Base-by-base conservation (phyloP, 2,888 invertebrate genomes). In the Cataglyphis livida region DNA sequence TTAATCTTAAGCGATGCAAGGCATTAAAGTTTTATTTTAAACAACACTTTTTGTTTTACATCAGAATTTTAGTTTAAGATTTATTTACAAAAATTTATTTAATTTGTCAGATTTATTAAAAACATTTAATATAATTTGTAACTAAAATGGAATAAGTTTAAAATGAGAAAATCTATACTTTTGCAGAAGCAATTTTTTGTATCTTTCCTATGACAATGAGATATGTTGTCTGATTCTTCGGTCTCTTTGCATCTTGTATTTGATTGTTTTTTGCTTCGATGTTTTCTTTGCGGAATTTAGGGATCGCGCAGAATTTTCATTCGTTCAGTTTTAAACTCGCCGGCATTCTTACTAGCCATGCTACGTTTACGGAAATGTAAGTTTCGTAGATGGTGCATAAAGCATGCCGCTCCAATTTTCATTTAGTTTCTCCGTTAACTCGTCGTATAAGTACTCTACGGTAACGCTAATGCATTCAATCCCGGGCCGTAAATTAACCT, bases 401-500 rank as follows among this genome's bases (percentile, higher is more conserved):
- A 79, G 44, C 35, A 79, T 51, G 44, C 44, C 35, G 48, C 59
- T 35, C 71, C 44, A 71, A 79, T 79, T 78, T 78, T 78, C 78
- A 78, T 78, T 79, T 79, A 79, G 71, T 61, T 79, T 48, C 71
- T 48, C 44, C 35, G 59, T 71, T 61, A 79, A 79, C 44, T 71
- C 44, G 71, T 15, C 59, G 59, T 71, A 79, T 79, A 79, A 79
- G 78, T 79, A 57, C 44, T 79, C 78, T 59, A 78, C 78, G 71
- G 78, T 32, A 70, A 78, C 28, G 57, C 70, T 78, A 78, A 79
- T 79, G 35, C 18, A 79, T 79, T 79, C 78, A 79, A 79, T 79
- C 78, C 78, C 44, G 38, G 59, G 44, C 48, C 71, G 78, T 79
- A 79, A 79, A 79, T 79, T 79, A 79, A 71, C 81, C 78, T 81